phyloP scores from a whole-genome alignment of 2,888 invertebrate genomes.

The Lysandra coridon region DNA sequence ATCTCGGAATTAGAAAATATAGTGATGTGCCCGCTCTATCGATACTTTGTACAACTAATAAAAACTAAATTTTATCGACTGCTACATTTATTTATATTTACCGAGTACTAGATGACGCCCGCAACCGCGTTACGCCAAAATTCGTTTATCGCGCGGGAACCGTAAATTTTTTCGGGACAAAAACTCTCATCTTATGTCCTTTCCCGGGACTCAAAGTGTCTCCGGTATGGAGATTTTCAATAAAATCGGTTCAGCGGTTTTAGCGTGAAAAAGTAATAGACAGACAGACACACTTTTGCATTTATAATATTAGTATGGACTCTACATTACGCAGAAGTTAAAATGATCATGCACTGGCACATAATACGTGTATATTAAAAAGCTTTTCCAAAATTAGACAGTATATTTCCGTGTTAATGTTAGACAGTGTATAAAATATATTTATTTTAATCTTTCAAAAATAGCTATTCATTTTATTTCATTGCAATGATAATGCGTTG shows the following conservation, averaged over 20 bases:
- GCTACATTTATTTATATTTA: no score
- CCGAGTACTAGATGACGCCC: no score
- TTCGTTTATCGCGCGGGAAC: no score
- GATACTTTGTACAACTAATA: conserved; percentile 42
- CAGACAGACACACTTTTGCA: no score
- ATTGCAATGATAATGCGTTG: background rate
- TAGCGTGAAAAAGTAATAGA: no score
- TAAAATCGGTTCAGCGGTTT: no score
- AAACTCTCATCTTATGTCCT: no score
- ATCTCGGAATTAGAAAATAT: conserved; percentile 77
- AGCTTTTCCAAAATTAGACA: background rate
- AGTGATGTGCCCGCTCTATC: conserved; percentile 54
- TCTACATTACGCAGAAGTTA: background rate
- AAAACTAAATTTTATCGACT: background rate
- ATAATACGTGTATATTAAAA: background rate
- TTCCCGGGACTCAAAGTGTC: no score
- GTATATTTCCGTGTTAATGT: background rate
- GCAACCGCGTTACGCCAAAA: no score
- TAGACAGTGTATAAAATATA: background rate
- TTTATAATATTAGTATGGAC: background rate
- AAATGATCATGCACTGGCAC: background rate
- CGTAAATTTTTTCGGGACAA: no score
- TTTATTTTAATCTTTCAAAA: background rate
- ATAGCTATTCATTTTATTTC: conserved; percentile 13
- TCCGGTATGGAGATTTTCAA: no score